phyloP scores from a whole-genome alignment of 2,888 invertebrate species.

The Brenthis daphne region DNA sequence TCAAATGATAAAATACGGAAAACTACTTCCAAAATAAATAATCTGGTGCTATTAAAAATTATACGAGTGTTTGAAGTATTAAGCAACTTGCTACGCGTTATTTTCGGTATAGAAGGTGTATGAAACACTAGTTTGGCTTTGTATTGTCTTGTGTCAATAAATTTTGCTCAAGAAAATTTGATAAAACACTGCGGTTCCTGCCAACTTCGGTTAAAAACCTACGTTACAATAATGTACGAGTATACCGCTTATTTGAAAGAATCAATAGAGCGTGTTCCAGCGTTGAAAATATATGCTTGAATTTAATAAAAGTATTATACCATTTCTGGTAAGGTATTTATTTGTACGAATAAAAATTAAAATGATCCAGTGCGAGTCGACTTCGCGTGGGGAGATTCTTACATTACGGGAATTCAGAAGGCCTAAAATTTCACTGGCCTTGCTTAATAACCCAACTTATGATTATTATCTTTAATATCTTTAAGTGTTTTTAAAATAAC shows the following conservation, averaged over 20 bases:
- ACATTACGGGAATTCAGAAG: no score
- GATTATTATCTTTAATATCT: no score
- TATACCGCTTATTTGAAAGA: neutral
- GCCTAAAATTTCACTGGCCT: no score
- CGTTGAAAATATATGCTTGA: neutral
- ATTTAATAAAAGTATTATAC: neutral
- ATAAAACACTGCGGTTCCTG: conserved; percentile 42
- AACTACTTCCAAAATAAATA: no score
- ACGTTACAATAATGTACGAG: conserved; percentile 7
- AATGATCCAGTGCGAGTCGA: no score
- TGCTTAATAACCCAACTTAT: no score
- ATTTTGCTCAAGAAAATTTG: conserved; percentile 45
- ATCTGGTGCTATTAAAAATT: no score
- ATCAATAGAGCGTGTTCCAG: neutral
- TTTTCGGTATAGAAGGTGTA: conserved; percentile 44
- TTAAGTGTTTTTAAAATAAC: no score
- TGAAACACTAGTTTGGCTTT: conserved; percentile 47
- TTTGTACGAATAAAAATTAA: no score
- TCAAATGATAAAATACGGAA: no score
- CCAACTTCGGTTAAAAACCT: conserved; percentile 42
- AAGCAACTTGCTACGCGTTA: conserved; percentile 36
- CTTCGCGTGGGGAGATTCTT: no score
- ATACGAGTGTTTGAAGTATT: conserved; percentile 8
- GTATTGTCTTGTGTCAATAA: conserved; percentile 50
- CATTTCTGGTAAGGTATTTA: no score